Base-by-base conservation (phyloP, 2,888 invertebrate species). In the Gari tellinella region DNA sequence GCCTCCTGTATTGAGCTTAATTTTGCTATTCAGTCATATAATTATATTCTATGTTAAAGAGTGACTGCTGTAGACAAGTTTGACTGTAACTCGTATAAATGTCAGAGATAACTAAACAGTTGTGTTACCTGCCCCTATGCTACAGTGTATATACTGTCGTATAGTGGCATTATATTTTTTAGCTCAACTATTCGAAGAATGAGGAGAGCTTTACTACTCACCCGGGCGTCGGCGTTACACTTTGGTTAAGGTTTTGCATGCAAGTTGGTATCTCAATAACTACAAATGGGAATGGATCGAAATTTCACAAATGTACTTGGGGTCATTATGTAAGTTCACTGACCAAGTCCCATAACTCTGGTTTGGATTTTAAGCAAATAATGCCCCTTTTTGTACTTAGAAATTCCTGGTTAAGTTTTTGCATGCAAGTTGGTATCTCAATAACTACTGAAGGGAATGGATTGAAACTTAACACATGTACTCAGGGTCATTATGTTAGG, bases 261-360 rank as follows among this genome's bases (percentile, higher is more conserved):
- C 31, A 31, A 31, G 31, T 31, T 31, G 31, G 31, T 31, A 31
- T 31, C 19, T 49, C 52, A 31, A 37, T 37, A 31, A n/a, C 52
- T 31, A 26, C 52, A n/a, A 52, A 17, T 17, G 52, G 37, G 26
- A 52, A 26, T 52, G 17, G 37, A 31, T 25, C 26, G 37, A 52
- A 52, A 52, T 26, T 52, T 31, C 23, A 52, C 52, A 52, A 3
- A 52, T 52, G 52, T 52, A 15, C 26, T 52, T 37, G 26, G 15
- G 52, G 52, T 52, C 52, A 52, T 52, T 31, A 37, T 52, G 8
- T 52, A 17, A 52, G 52, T 15, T 52, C 52, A 52, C 37, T 31
- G 37, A 17, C 52, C 37, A 52, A 52, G 52, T 31, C 26, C 52
- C 52, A 52, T 37, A 52, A 52, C 37, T 52, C 15, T 52, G 23